A percentile compares a stretch with the other conserved stretches of the same genome.
Conservation (phyloP, 2,113 vertebrate genomes). For the Haemorhous mexicanus region DNA sequence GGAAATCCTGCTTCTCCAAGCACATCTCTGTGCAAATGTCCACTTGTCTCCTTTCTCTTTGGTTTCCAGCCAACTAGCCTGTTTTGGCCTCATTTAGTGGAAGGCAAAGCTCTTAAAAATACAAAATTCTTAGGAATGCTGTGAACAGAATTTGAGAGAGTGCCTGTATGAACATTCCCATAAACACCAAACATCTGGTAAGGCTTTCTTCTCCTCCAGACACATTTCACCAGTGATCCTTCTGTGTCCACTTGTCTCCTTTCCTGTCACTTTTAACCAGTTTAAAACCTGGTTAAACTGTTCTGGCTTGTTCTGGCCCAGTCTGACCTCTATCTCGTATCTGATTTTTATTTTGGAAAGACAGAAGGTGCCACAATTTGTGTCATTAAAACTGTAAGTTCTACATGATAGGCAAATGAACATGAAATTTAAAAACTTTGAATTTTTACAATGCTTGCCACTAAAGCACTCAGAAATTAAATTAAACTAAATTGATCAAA, state of each 20-base stretch:
- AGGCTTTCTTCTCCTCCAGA: neutral
- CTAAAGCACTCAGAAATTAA: neutral
- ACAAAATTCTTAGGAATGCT: neutral
- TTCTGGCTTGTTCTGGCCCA: neutral
- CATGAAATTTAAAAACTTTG: neutral
- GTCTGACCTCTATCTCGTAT: neutral
- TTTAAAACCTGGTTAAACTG: neutral
- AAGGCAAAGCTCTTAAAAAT: neutral
- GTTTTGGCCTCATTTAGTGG: neutral
- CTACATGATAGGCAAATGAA: neutral
- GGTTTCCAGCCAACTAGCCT: neutral
- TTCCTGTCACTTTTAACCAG: neutral
- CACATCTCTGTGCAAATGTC: neutral
- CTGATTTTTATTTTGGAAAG: neutral
- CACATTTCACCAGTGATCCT: neutral
- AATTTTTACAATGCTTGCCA: neutral
- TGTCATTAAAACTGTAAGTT: neutral
- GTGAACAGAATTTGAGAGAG: neutral
- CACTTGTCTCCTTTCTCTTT: neutral
- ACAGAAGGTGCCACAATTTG: neutral
- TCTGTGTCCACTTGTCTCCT: neutral
- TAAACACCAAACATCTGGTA: neutral
- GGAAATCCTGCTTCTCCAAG: neutral
- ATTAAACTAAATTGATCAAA: neutral
- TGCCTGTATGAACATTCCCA: neutral